Evolutionary conservation across 1,140 invertebrate species (phyloP).

Genomic region (Rhynchophorus ferrugineus): DNA sequence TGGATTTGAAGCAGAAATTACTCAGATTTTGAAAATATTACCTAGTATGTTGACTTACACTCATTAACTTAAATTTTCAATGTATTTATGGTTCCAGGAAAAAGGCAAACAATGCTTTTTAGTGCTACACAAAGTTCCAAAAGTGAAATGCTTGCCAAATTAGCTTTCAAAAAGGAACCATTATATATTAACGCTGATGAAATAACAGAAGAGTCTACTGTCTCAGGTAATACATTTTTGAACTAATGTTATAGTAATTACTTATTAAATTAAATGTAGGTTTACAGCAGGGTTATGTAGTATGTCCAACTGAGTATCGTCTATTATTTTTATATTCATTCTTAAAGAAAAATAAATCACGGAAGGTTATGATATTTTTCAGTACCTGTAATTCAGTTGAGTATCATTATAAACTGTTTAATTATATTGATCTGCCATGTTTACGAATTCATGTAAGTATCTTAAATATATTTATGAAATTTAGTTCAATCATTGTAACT

Average conservation of each 20-base stretch:
- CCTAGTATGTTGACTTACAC: conserved; percentile 85
- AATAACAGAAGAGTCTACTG: conserved; percentile 79
- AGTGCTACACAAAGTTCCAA: conserved; percentile 95
- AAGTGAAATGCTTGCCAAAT: conserved; percentile 80
- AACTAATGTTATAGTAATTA: background rate
- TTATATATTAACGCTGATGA: conserved; percentile 94
- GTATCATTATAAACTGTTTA: conserved; percentile 92
- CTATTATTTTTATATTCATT: conserved; percentile 97
- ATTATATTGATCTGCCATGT: conserved; percentile 98
- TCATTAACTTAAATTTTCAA: background rate
- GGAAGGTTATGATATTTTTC: conserved; percentile 99
- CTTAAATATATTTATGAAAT: background rate
- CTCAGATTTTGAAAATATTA: conserved; percentile 89
- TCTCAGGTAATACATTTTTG: conserved; percentile 55
- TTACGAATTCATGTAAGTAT: conserved; percentile 92
- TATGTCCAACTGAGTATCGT: conserved; percentile 92
- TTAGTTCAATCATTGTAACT: conserved; percentile 9
- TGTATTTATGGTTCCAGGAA: conserved; percentile 56
- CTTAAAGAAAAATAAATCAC: conserved; percentile 92
- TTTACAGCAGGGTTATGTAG: conserved; percentile 91
- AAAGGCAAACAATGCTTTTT: conserved; percentile 96
- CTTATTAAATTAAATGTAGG: conserved; percentile 1
- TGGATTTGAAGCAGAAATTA: conserved; percentile 98
- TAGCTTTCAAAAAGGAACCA: conserved; percentile 93
- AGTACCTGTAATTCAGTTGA: conserved; percentile 98